Evolutionary conservation across 2,888 invertebrate genomes (phyloP).

Genomic region (Achlya flavicornis): DNA sequence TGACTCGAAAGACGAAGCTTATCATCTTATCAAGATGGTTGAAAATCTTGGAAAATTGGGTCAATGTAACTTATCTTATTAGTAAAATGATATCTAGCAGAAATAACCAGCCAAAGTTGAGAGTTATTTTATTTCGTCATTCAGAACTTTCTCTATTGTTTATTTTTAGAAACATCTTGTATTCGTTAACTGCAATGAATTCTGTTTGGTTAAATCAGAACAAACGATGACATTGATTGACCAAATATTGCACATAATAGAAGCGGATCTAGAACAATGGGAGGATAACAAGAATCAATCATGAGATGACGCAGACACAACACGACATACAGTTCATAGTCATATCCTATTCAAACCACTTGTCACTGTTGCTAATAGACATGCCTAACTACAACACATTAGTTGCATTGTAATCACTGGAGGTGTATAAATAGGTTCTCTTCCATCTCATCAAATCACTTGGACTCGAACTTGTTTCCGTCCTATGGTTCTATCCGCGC

Average conservation of each 20-base stretch:
- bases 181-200: too few relatives aligned
- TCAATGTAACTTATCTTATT: neutral
- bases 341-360: slow-evolving; percentile 10
- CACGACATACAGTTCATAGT: neutral
- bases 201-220: too few relatives aligned
- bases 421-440: neutral
- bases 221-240: neutral
- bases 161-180: too few relatives aligned
- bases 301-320: neutral
- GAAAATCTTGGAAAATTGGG: neutral
- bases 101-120: too few relatives aligned
- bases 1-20: neutral
- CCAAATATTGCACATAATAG: neutral
- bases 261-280: slow-evolving; percentile 5
- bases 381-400: neutral
- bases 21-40: neutral
- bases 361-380: slow-evolving; percentile 10
- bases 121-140: too few relatives aligned
- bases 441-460: neutral
- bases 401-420: slow-evolving; percentile 8
- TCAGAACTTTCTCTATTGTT: neutral
- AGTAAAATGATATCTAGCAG: too few relatives aligned
- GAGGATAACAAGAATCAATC: slow-evolving; percentile 4
- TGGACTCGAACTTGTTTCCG: neutral
- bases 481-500: neutral